Base-by-base conservation (phyloP, 2,113 vertebrate genomes). In the Stomatorhinus ivindoensis region DNA sequence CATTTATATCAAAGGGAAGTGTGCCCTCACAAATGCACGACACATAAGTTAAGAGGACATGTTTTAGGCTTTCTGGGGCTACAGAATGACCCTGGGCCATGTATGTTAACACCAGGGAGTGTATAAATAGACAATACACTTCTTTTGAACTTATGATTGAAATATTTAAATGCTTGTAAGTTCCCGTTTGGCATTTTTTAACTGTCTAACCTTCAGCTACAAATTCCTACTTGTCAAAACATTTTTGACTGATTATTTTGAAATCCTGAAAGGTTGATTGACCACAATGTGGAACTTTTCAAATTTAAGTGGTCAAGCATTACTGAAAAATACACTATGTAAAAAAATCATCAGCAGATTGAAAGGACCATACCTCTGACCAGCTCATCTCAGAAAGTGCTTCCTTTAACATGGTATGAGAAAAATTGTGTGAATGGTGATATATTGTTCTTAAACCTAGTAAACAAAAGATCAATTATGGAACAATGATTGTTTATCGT, bases 401-500 rank as follows among this genome's bases (percentile, higher is more conserved):
- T 44, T 93, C 93, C 92, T 94, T 94, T 94, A 93, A 89, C 69
- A 91, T 89, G 92, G 87, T 21, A 50, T 27, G 91, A 10, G 92
- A 94, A 94, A 94, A 92, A 95, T 88, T 89, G 91, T 92, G 91
- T 91, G 76, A 85, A 88, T 86, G 82, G 92, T 94, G 93, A 95
- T 92, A 90, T 92, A 94, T 93, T 88, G 69, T 92, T 89, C 42
- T 24, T 93, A 90, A 87, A 90, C 90, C 92, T 92, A 82, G 89
- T 90, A 91, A 92, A 91, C 90, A 94, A 94, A 95, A 93, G 92
- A 94, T 90, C 90, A 80, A 92, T 94, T 93, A 93, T 87, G 92
- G 91, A 93, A 92, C 89, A 93, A 94, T 93, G 92, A 93, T 93
- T 91, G 93, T 95, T 94, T 91, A 94, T 94, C 94, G 92, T 89